Conservation (phyloP, 2,888 invertebrate species). For the Chymomyza amoena region DNA sequence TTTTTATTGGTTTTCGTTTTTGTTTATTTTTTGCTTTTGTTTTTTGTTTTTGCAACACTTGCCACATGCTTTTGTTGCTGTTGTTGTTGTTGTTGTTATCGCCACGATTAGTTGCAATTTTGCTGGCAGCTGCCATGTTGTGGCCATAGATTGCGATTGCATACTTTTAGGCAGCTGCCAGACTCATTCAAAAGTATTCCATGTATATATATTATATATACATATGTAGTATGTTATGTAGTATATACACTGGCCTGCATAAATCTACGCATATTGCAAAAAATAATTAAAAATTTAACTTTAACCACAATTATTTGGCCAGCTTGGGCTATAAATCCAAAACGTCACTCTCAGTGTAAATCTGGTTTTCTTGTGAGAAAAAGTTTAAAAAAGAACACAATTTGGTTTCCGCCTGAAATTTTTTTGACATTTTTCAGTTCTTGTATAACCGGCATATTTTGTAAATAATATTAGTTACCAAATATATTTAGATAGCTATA, state of each 20-base stretch:
- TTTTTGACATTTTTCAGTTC: too few species aligned
- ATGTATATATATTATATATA: not conserved
- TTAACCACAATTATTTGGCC: conserved; percentile 17
- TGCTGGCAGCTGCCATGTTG: conserved; percentile 6
- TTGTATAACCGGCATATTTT: too few species aligned
- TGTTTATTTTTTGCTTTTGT: not conserved
- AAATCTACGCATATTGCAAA: conserved; percentile 7
- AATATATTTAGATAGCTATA: too few species aligned
- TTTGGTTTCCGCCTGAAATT: too few species aligned
- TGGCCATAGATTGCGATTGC: conserved; percentile 15
- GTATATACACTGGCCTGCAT: conserved; percentile 11
- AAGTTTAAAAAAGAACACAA: too few species aligned
- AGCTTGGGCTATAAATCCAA: too few species aligned
- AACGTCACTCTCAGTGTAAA: too few species aligned
- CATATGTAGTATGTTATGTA: too few species aligned
- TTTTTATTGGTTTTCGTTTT: not conserved
- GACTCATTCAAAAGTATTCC: not conserved
- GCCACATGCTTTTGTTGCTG: not conserved
- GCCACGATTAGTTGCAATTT: conserved; percentile 22
- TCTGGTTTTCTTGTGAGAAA: too few species aligned
- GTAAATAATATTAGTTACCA: too few species aligned
- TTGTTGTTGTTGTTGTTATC: conserved; percentile 24
- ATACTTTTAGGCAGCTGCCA: conserved; percentile 22
- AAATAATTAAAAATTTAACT: conserved; percentile 20
- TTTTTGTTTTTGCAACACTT: not conserved